These are phyloP conservation scores for Lineus longissimus DNA, from an alignment of 1,140 invertebrate genomes.

Conservation along the genomic window DNA sequence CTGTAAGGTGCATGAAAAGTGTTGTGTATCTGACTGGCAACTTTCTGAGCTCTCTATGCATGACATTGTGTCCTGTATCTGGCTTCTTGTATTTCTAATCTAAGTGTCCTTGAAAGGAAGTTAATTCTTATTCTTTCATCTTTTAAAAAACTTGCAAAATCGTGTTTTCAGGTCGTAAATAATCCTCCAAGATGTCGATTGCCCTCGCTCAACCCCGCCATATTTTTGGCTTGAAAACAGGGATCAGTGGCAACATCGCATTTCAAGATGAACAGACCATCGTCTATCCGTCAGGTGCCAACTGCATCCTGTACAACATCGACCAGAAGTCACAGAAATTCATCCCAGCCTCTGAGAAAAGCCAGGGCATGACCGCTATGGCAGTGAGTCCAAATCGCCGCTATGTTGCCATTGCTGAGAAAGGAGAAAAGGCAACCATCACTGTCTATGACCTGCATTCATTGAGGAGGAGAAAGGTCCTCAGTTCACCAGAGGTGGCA, in stretches of 20 bases:
- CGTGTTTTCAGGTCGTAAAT: no score
- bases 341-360: constrained; percentile 52
- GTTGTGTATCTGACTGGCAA: no score
- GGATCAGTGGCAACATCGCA: constrained; percentile 45
- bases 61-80: no score
- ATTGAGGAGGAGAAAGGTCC: constrained; percentile 52
- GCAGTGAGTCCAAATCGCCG: constrained; percentile 53
- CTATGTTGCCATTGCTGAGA: constrained; percentile 53
- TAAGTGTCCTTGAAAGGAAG: no score
- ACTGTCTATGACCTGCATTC: constrained; percentile 56
- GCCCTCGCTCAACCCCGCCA: constrained; percentile 47
- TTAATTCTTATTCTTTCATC: no score
- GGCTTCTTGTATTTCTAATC: no score
- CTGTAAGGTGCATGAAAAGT: no score
- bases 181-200: constrained; percentile 41
- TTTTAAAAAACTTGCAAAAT: no score
- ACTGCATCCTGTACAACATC: constrained; percentile 55
- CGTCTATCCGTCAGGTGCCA: constrained; percentile 52
- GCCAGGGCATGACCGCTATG: constrained; percentile 50
- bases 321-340: constrained; percentile 56
- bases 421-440: constrained; percentile 53
- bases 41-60: no score
- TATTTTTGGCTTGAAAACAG: constrained; percentile 51
- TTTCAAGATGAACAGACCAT: constrained; percentile 55
- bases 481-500: constrained; percentile 46